Percentiles rank a stretch among this genome's conserved stretches.
These are phyloP conservation scores for Euproctis similis DNA, from an alignment of 2,888 invertebrate species.

Conservation along the genomic window DNA sequence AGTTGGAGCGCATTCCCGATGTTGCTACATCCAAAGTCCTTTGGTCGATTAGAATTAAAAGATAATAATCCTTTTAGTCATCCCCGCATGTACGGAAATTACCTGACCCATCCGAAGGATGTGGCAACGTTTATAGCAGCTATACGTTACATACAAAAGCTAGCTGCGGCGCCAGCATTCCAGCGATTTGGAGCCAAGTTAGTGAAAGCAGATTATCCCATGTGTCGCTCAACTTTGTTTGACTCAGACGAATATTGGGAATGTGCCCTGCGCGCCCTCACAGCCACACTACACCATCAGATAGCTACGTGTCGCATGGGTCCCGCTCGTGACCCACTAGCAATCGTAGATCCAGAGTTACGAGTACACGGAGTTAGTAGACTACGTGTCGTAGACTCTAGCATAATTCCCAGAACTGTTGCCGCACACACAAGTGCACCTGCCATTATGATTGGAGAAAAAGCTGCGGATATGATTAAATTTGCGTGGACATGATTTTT, in stretches of 20 bases:
- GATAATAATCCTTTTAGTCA: slow-evolving; percentile 78
- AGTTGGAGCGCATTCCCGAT: slow-evolving; percentile 78
- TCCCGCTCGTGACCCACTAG: slow-evolving; percentile 69
- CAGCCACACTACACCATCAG: slow-evolving; percentile 79
- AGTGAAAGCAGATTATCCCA: slow-evolving; percentile 75
- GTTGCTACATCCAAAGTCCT: slow-evolving; percentile 80
- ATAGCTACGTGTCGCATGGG: slow-evolving; percentile 82
- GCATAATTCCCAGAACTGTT: slow-evolving; percentile 71
- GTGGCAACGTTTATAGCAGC: slow-evolving; percentile 77
- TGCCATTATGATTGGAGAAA: slow-evolving; percentile 75
- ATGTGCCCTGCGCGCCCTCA: slow-evolving; percentile 77
- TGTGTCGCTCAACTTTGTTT: slow-evolving; percentile 69
- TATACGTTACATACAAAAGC: slow-evolving; percentile 68
- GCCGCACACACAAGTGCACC: slow-evolving; percentile 74
- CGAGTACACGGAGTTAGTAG: slow-evolving; percentile 64
- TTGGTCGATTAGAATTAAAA: slow-evolving; percentile 79
- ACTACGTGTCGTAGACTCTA: slow-evolving; percentile 71
- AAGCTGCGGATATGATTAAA: slow-evolving; percentile 74
- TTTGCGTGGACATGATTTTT: slow-evolving; percentile 46
- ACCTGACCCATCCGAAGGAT: slow-evolving; percentile 78
- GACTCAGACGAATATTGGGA: slow-evolving; percentile 79
- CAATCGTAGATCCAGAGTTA: slow-evolving; percentile 79
- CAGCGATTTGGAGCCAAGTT: slow-evolving; percentile 66
- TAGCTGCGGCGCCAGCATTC: slow-evolving; percentile 67
- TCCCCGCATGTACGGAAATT: slow-evolving; percentile 82